Conservation (phyloP, 2,888 invertebrate species). For the Orchesellides sinensis region DNA sequence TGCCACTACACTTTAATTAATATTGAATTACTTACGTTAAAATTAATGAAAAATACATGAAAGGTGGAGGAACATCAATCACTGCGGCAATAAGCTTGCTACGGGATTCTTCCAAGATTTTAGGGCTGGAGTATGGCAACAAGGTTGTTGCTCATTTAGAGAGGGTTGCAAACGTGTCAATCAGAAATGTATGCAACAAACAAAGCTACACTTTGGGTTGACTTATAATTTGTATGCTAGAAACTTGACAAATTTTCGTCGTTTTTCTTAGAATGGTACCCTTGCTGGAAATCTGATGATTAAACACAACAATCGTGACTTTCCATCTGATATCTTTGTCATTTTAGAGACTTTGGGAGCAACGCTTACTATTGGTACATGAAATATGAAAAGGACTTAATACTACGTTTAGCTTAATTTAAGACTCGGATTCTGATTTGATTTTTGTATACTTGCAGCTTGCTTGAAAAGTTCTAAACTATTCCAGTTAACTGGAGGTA, state of each 20-base stretch:
- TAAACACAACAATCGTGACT: slow-evolving; percentile 83
- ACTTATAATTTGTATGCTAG: not conserved
- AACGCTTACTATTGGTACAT: slow-evolving; percentile 75
- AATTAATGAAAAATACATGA: no score
- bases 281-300: slow-evolving; percentile 85
- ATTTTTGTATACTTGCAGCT: not conserved
- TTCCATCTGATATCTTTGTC: slow-evolving; percentile 85
- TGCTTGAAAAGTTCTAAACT: not conserved
- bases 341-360: slow-evolving; percentile 78
- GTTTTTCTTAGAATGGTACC: slow-evolving; percentile 79
- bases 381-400: not conserved
- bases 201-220: not conserved
- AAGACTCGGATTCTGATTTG: not conserved
- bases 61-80: slow-evolving; percentile 82
- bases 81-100: slow-evolving; percentile 80
- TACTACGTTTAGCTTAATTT: not conserved
- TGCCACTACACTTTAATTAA: no score
- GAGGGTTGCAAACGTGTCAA: slow-evolving; percentile 84
- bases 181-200: slow-evolving; percentile 82
- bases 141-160: slow-evolving; percentile 82
- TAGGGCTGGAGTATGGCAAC: slow-evolving; percentile 81
- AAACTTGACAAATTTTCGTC: not conserved
- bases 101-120: slow-evolving; percentile 29
- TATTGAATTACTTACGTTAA: no score
- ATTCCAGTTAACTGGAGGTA: no score